Conservation (phyloP, 2,888 invertebrate species). For the Melitaea athalia region DNA sequence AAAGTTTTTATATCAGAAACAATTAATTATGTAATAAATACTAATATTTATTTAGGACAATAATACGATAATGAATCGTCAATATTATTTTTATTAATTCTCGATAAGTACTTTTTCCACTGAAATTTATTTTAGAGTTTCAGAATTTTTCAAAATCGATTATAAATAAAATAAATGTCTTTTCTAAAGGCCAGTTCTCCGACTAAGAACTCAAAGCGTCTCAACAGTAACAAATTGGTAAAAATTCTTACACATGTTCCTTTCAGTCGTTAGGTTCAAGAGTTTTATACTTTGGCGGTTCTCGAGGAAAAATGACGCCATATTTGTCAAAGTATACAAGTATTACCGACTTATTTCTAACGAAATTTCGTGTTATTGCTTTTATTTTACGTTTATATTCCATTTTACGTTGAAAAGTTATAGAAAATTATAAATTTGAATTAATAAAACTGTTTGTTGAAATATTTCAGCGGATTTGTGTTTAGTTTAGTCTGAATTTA, state of each 20-base stretch:
- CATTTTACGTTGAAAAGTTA: background rate
- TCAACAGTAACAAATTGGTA: conserved; percentile 63
- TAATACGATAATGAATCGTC: background rate
- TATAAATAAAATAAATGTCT: background rate
- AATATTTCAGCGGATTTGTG: no score
- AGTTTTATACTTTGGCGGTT: conserved; percentile 51
- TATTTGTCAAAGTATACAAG: conserved; percentile 48
- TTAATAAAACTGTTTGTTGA: no score
- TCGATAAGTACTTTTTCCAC: no score
- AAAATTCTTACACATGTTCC: conserved; percentile 65
- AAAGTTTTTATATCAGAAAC: no score
- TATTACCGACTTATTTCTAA: conserved; percentile 29
- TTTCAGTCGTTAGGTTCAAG: conserved; percentile 49
- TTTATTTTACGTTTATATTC: conserved; percentile 1
- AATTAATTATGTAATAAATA: background rate
- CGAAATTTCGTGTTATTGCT: conserved; percentile 13
- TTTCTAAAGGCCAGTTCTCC: conserved; percentile 30
- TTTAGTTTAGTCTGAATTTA: no score
- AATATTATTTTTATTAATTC: no score
- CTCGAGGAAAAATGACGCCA: conserved; percentile 52
- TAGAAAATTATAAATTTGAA: no score
- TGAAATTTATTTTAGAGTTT: no score
- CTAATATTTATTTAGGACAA: background rate
- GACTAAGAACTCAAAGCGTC: conserved; percentile 42
- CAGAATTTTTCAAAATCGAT: background rate